These are phyloP conservation scores for Neomicropteryx cornuta DNA, from an alignment of 1,140 invertebrate species.

Conservation along the genomic window DNA sequence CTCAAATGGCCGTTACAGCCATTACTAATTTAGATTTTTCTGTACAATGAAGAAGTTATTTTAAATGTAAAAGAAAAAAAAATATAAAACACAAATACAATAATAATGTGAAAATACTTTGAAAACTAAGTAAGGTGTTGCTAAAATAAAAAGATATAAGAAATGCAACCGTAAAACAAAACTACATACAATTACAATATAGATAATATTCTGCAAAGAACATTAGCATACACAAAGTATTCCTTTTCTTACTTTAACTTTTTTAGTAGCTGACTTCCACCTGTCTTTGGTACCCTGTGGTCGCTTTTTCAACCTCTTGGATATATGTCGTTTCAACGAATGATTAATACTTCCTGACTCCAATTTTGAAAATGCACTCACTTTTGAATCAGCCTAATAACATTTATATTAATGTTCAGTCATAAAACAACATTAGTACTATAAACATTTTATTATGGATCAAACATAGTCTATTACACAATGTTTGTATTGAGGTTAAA, in stretches of 20 bases:
- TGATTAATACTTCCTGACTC: constrained; percentile 43
- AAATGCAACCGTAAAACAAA: constrained; percentile 11
- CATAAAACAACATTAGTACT: too few relatives aligned
- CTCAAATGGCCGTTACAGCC: too few relatives aligned
- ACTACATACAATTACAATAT: neutral
- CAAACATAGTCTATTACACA: too few relatives aligned
- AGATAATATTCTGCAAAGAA: constrained; percentile 5
- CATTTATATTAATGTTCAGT: too few relatives aligned
- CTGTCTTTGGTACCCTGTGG: constrained; percentile 29
- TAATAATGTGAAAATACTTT: constrained; percentile 7
- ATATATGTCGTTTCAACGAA: constrained; percentile 40
- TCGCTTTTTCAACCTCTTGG: constrained; percentile 26
- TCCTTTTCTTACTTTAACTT: constrained; percentile 48
- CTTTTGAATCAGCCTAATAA: constrained; percentile 39
- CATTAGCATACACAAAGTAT: neutral
- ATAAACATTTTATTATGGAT: too few relatives aligned
- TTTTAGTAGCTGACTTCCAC: constrained; percentile 51
- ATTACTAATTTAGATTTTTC: too few relatives aligned
- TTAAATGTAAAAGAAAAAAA: constrained; percentile 3
- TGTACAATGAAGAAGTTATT: too few relatives aligned
- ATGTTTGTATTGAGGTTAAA: too few relatives aligned
- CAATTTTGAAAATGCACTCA: constrained; percentile 41
- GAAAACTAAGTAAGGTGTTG: constrained; percentile 12
- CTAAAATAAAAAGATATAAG: constrained; percentile 15
- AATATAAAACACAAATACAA: constrained; percentile 5